Conservation (phyloP, 2,113 vertebrate genomes). For the Mustelus asterias region DNA sequence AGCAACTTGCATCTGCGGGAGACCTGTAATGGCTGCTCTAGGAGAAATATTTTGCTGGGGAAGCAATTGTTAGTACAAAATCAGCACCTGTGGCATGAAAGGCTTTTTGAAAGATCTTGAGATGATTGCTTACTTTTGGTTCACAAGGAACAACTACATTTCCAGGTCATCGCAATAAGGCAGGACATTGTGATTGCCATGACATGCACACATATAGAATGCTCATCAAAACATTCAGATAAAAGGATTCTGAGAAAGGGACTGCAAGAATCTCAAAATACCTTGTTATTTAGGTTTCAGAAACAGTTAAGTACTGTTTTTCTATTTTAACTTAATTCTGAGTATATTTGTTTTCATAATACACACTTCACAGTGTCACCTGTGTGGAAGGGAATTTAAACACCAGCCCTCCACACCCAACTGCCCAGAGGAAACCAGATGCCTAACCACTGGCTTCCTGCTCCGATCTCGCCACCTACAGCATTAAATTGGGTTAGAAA, state of each 20-base stretch:
- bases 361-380: not conserved
- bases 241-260: not conserved
- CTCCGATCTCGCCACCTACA: not conserved
- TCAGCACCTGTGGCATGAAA: not conserved
- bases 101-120: not conserved
- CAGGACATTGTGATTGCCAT: not conserved
- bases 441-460: not conserved
- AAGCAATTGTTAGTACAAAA: not conserved
- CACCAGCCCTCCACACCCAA: not conserved
- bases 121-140: not conserved
- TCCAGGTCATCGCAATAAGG: not conserved
- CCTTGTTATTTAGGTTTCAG: not conserved
- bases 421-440: not conserved
- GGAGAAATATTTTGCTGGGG: not conserved
- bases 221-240: not conserved
- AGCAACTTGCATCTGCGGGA: not conserved
- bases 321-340: not conserved
- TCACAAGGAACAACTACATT: not conserved
- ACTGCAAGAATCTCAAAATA: not conserved
- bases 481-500: no score
- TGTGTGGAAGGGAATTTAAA: not conserved
- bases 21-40: not conserved
- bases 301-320: not conserved
- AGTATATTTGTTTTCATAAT: not conserved
- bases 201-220: not conserved